These are phyloP conservation scores for Rhopalosiphum nymphaeae DNA, from an alignment of 2,888 invertebrate genomes.

Conservation along the genomic window DNA sequence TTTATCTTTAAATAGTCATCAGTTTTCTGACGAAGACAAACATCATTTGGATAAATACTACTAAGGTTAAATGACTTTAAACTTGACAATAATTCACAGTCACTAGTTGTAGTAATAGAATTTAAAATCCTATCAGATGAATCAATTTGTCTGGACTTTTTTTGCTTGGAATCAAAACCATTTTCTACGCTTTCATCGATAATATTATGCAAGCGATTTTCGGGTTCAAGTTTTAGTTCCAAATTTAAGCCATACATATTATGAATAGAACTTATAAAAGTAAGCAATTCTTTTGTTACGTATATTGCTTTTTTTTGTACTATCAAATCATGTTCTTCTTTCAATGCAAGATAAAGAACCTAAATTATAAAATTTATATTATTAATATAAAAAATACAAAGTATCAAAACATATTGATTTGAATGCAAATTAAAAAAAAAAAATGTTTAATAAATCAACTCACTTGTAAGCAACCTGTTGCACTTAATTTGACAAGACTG, in stretches of 20 bases:
- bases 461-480: slow-evolving; percentile 45
- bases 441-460: background rate
- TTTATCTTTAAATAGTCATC: background rate
- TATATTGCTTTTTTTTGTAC: slow-evolving; percentile 56
- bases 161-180: background rate
- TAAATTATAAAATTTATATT: slow-evolving; percentile 11
- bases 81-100: slow-evolving; percentile 41
- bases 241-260: background rate
- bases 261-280: background rate
- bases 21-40: background rate
- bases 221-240: background rate
- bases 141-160: slow-evolving; percentile 46
- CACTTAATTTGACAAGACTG: slow-evolving; percentile 3
- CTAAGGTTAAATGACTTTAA: background rate
- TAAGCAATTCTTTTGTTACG: slow-evolving; percentile 15
- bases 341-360: slow-evolving; percentile 53
- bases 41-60: slow-evolving; percentile 40
- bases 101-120: slow-evolving; percentile 17
- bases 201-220: background rate
- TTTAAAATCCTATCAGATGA: slow-evolving; percentile 34
- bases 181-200: background rate
- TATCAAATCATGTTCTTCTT: slow-evolving; percentile 54
- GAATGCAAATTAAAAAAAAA: background rate
- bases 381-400: background rate
- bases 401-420: background rate